These are phyloP conservation scores for Coilia nasus DNA, from an alignment of 2,797 vertebrate genomes.

Conservation along the genomic window DNA sequence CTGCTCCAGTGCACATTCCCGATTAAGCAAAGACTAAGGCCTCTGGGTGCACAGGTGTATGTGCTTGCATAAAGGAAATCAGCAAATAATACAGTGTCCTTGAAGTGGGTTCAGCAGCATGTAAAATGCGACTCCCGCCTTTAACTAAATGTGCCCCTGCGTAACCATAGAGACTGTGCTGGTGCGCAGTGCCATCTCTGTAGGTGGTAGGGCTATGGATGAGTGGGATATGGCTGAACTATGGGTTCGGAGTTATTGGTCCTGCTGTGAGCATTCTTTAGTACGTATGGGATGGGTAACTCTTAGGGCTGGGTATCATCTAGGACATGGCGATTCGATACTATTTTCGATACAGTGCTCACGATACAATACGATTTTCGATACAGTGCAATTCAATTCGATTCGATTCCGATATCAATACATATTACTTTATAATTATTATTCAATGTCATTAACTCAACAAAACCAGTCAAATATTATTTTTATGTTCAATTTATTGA, in stretches of 20 bases:
- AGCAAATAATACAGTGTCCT: not conserved
- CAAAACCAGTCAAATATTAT: too few species aligned
- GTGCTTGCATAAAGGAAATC: not conserved
- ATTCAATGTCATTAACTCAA: too few species aligned
- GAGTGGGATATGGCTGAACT: not conserved
- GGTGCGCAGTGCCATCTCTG: constrained; percentile 41
- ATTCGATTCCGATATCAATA: too few species aligned
- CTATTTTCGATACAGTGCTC: too few species aligned
- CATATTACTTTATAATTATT: too few species aligned
- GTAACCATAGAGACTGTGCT: constrained; percentile 67
- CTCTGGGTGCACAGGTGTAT: not conserved
- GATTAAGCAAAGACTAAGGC: not conserved
- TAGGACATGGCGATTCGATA: too few species aligned
- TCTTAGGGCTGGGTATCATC: too few species aligned
- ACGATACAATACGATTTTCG: too few species aligned
- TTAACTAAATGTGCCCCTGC: constrained; percentile 40
- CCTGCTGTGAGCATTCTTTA: not conserved
- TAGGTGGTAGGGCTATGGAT: not conserved
- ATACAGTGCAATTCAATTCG: too few species aligned
- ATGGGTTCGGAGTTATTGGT: too few species aligned
- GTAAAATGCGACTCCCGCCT: not conserved
- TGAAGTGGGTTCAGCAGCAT: not conserved
- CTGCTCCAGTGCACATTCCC: constrained; percentile 3
- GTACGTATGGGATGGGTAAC: not conserved
- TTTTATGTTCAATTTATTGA: too few species aligned